Conservation (phyloP, 2,113 vertebrate genomes). For the Thermophis baileyi region DNA sequence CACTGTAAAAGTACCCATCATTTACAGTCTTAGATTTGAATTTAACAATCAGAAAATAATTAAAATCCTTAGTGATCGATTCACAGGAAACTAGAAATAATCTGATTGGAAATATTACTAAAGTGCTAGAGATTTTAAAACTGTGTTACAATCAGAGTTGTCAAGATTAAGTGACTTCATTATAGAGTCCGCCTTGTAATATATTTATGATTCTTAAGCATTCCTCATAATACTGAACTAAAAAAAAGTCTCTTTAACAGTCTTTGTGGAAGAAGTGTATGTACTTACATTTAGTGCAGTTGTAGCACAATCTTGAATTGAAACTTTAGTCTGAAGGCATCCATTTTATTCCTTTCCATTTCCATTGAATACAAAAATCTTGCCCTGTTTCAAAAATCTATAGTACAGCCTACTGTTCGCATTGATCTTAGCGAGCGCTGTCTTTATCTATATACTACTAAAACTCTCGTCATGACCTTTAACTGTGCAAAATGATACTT, state of each 20-base stretch:
- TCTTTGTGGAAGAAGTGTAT: background rate
- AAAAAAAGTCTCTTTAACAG: background rate
- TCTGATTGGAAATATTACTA: background rate
- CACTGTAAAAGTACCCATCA: background rate
- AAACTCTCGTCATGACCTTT: background rate
- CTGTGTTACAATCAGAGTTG: background rate
- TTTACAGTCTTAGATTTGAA: background rate
- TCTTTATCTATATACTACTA: background rate
- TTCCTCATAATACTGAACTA: background rate
- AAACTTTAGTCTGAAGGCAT: background rate
- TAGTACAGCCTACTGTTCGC: background rate
- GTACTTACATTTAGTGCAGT: background rate
- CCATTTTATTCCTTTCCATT: background rate
- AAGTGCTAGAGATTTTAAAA: background rate
- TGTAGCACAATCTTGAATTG: background rate
- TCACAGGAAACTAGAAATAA: background rate
- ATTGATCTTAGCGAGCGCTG: background rate
- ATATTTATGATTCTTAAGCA: background rate
- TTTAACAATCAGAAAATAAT: background rate
- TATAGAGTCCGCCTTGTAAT: background rate
- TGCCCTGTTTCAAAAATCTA: background rate
- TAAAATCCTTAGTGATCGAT: background rate
- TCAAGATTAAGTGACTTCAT: background rate
- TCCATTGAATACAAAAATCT: background rate
- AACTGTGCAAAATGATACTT: background rate